Evolutionary conservation across 2,888 invertebrate genomes (phyloP).

Genomic region (Gymnosoma rotundatum): DNA sequence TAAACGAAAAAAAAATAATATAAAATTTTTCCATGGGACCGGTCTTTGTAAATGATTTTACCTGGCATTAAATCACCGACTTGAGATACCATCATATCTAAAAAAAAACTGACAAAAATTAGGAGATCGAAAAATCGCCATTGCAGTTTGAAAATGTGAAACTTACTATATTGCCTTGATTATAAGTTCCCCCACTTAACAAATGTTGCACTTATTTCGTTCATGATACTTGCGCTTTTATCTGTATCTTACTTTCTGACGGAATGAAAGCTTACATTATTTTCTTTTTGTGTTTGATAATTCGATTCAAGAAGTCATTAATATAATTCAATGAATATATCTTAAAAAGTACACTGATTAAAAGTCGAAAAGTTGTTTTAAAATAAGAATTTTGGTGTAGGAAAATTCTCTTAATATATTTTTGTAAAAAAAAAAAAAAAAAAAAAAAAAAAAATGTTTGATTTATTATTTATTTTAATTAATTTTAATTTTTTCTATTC

Average conservation of each 20-base stretch:
- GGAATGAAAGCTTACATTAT: conserved; percentile 5
- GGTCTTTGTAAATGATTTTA: no score
- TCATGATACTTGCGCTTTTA: neutral
- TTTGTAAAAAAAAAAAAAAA: neutral
- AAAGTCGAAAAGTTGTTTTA: no score
- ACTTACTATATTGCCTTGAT: neutral
- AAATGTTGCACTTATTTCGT: neutral
- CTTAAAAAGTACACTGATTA: no score
- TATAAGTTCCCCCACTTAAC: no score
- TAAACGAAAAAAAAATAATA: no score
- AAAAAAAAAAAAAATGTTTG: neutral
- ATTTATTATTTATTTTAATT: conserved; percentile 17
- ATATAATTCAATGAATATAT: no score
- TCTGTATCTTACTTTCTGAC: neutral
- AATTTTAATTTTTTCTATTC: conserved; percentile 22
- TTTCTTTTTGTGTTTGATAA: neutral
- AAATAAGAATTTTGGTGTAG: conserved; percentile 52
- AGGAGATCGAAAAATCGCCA: no score
- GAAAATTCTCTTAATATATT: conserved; percentile 14
- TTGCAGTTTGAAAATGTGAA: neutral
- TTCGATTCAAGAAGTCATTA: neutral
- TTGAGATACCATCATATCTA: no score
- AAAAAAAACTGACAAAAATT: no score
- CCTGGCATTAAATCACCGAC: no score
- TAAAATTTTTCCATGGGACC: no score